Evolutionary conservation across 1,140 invertebrate genomes (phyloP).

Genomic region (Piezodorus guildinii): DNA sequence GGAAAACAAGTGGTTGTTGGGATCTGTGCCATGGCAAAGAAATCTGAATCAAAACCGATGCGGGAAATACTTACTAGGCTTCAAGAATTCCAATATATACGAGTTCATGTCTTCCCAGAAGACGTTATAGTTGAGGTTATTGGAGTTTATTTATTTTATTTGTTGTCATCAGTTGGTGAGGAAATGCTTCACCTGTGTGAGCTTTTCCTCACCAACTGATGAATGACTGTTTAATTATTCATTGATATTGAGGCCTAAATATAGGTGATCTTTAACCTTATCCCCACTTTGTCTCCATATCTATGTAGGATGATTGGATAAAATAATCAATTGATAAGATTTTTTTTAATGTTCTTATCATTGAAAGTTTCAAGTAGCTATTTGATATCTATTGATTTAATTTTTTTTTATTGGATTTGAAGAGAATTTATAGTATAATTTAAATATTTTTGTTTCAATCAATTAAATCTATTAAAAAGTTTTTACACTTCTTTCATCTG

Average conservation of each 20-base stretch:
- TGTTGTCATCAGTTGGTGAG: conserved; percentile 8
- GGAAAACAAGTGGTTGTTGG: conserved; percentile 84
- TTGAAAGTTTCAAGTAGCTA: too few species aligned
- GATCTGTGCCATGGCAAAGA: conserved; percentile 97
- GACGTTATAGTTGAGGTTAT: conserved; percentile 80
- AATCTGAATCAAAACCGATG: conserved; percentile 97
- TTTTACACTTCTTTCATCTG: too few species aligned
- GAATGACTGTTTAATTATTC: not conserved
- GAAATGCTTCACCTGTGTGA: not conserved
- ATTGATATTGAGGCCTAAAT: not conserved
- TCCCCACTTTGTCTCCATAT: conserved; percentile 3
- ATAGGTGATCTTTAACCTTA: conserved; percentile 3
- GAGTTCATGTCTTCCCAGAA: conserved; percentile 85
- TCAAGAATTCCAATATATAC: conserved; percentile 92
- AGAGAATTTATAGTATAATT: too few species aligned
- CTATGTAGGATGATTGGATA: not conserved
- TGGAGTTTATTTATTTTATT: not conserved
- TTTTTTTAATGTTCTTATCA: too few species aligned
- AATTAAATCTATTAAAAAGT: too few species aligned
- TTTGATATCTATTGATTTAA: too few species aligned
- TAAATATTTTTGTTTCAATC: too few species aligned
- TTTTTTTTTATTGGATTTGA: too few species aligned
- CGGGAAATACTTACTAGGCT: conserved; percentile 90
- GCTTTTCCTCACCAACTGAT: conserved; percentile 9
- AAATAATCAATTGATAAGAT: too few species aligned